A percentile compares a stretch with the other conserved stretches of the same genome.
Evolutionary conservation across 2,888 invertebrate genomes (phyloP).

Genomic region (Heliconius aoede): DNA sequence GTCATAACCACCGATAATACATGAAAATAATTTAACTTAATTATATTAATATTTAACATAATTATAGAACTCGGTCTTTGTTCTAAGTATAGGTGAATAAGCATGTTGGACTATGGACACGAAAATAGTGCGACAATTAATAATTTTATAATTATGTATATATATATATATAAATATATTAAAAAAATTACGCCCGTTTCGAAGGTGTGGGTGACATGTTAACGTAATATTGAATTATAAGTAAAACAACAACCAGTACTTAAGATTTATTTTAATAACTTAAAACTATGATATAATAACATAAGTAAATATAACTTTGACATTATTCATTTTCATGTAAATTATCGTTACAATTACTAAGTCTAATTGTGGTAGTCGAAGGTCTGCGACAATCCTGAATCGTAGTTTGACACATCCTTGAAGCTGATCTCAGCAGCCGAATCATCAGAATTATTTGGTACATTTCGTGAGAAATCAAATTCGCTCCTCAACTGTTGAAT

Average conservation of each 20-base stretch:
- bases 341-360: constrained; percentile 27
- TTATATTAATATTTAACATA: too few relatives aligned
- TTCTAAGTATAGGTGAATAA: too few relatives aligned
- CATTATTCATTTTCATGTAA: neutral
- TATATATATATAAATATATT: neutral
- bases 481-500: constrained; percentile 76
- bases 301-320: too few relatives aligned
- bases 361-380: constrained; percentile 31
- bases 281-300: too few relatives aligned
- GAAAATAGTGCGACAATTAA: neutral
- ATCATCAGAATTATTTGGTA: constrained; percentile 59
- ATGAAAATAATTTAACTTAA: too few relatives aligned
- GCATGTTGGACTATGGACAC: neutral
- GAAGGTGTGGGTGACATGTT: neutral
- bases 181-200: neutral
- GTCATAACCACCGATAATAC: neutral
- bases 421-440: constrained; percentile 49
- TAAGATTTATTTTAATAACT: constrained; percentile 19
- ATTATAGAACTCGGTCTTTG: too few relatives aligned
- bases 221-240: neutral
- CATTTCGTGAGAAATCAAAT: constrained; percentile 69
- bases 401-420: constrained; percentile 66
- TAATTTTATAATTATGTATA: neutral
- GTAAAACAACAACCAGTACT: constrained; percentile 28
- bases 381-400: constrained; percentile 50